phyloP scores from a whole-genome alignment of 1,140 invertebrate genomes.

The Drosophila pachea region DNA sequence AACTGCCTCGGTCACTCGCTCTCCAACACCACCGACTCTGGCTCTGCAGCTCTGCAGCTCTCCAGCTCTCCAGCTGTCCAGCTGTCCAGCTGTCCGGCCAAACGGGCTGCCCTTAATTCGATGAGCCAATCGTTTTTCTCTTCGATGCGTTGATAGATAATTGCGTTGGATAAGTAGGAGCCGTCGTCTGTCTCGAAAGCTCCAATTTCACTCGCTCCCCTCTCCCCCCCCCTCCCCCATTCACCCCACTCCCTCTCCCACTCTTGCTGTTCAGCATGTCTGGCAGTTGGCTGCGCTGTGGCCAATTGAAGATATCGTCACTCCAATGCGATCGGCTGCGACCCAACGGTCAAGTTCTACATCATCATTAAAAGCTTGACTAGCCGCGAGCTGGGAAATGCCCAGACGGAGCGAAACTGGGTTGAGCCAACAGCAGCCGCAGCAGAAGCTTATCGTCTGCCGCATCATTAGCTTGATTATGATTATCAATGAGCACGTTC shows the following conservation, averaged over 20 bases:
- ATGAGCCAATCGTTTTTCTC: conserved; percentile 63
- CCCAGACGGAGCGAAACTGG: background rate
- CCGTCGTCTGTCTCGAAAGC: background rate
- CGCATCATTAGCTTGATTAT: conserved; percentile 77
- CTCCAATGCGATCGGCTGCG: conserved; percentile 47
- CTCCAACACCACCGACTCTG: background rate
- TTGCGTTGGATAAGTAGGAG: conserved; percentile 62
- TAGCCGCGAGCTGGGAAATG: background rate
- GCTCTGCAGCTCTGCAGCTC: background rate
- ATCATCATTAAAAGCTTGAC: conserved; percentile 58
- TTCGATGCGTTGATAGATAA: conserved; percentile 48
- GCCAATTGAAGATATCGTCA: conserved; percentile 64
- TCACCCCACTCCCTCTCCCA: background rate
- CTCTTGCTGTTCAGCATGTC: conserved; percentile 3
- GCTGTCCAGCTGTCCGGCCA: background rate
- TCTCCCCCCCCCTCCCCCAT: background rate
- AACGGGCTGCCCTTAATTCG: conserved; percentile 37
- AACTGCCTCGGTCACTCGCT: conserved; percentile 16
- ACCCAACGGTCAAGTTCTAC: conserved; percentile 36
- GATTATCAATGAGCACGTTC: conserved; percentile 76
- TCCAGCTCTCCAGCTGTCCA: background rate
- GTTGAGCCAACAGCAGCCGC: conserved; percentile 4
- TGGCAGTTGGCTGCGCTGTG: conserved; percentile 39
- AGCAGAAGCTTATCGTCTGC: conserved; percentile 61
- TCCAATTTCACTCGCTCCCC: background rate